These are phyloP conservation scores for Sarcoramphus papa DNA, from an alignment of 2,797 vertebrate genomes.

Conservation along the genomic window DNA sequence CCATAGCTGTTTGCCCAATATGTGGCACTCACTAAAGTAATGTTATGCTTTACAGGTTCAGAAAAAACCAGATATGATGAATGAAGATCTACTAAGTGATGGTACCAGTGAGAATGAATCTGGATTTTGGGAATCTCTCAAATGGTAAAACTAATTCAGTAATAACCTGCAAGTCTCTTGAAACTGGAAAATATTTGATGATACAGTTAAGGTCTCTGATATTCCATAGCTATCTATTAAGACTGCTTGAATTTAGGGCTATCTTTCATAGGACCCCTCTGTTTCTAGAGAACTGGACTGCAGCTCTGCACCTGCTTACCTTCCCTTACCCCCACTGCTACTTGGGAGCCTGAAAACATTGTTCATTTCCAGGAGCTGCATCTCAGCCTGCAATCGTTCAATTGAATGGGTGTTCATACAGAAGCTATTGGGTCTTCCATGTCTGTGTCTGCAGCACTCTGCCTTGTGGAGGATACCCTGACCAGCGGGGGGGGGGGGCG, in stretches of 20 bases:
- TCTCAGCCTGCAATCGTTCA: background rate
- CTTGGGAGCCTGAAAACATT: background rate
- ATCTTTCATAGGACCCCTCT: background rate
- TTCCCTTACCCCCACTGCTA: background rate
- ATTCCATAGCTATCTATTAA: background rate
- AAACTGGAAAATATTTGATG: background rate
- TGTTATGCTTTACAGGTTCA: conserved; percentile 82
- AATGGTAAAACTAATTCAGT: conserved; percentile 76
- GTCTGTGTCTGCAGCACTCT: background rate
- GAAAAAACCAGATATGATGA: conserved; percentile 93
- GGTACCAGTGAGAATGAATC: conserved; percentile 84
- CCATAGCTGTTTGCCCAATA: background rate
- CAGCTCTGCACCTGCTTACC: background rate
- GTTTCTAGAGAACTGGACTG: background rate
- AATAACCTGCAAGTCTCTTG: background rate
- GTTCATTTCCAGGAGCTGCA: background rate
- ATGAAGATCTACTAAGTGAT: conserved; percentile 93
- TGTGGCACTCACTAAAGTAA: background rate
- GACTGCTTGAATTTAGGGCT: background rate
- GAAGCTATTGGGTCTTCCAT: background rate
- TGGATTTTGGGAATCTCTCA: conserved; percentile 95
- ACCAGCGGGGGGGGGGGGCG: background rate
- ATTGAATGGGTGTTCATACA: background rate
- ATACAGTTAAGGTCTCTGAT: background rate
- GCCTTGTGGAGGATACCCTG: background rate